Conservation (phyloP, 2,888 invertebrate genomes). For the Candidula unifasciata region DNA sequence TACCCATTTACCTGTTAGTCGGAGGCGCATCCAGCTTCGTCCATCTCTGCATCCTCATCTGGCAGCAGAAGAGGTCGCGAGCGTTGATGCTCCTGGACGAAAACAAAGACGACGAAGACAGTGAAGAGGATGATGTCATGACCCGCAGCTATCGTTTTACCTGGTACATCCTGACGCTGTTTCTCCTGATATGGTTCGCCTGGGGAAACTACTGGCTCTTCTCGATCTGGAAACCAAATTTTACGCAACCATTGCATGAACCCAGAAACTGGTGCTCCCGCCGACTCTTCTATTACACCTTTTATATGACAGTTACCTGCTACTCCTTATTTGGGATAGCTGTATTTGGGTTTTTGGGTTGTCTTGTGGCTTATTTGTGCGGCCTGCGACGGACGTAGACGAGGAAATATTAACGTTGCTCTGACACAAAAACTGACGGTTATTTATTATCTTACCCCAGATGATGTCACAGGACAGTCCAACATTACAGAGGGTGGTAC, state of each 20-base stretch:
- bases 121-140: slow-evolving; percentile 85
- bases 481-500: too few relatives aligned
- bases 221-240: slow-evolving; percentile 87
- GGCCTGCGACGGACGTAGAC: background rate
- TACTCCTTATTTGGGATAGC: slow-evolving; percentile 83
- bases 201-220: slow-evolving; percentile 90
- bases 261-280: slow-evolving; percentile 89
- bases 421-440: too few relatives aligned
- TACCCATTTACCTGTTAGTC: slow-evolving; percentile 89
- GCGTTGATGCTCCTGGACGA: slow-evolving; percentile 77
- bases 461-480: too few relatives aligned
- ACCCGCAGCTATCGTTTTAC: slow-evolving; percentile 82
- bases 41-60: slow-evolving; percentile 81
- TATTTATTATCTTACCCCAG: too few relatives aligned
- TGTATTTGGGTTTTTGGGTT: slow-evolving; percentile 84
- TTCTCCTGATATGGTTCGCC: slow-evolving; percentile 87
- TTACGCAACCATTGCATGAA: slow-evolving; percentile 84
- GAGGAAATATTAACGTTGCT: background rate
- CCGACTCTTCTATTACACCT: slow-evolving; percentile 86
- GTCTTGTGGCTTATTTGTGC: slow-evolving; percentile 83
- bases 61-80: slow-evolving; percentile 83
- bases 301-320: slow-evolving; percentile 85
- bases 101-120: slow-evolving; percentile 78
- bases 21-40: slow-evolving; percentile 86
- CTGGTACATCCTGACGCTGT: slow-evolving; percentile 83